phyloP scores from a whole-genome alignment of 2,797 vertebrate genomes.

The Karalla daura region DNA sequence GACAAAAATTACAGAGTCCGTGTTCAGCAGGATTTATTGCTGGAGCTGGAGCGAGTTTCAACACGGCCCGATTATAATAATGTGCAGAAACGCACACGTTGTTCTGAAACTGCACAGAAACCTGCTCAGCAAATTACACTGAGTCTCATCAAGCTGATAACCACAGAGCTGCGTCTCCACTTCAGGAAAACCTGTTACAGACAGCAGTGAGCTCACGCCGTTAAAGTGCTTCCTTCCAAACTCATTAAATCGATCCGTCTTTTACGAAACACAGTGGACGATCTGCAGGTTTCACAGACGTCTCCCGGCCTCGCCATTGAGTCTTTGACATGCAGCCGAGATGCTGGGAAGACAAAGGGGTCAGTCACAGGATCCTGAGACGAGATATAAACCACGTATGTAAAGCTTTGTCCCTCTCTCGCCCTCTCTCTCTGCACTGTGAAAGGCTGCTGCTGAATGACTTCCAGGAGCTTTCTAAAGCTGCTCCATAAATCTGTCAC shows the following conservation, averaged over 20 bases:
- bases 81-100: background rate
- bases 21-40: background rate
- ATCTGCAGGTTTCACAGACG: background rate
- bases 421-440: background rate
- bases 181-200: background rate
- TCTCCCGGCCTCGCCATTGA: conserved; percentile 5
- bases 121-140: no score
- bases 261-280: no score
- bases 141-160: no score
- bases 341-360: conserved; percentile 52
- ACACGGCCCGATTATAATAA: background rate
- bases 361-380: conserved; percentile 48
- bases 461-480: conserved; percentile 64
- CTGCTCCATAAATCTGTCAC: conserved; percentile 72
- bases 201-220: background rate
- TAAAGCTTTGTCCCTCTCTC: conserved; percentile 12
- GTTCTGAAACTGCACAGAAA: no score
- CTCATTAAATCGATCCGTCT: no score
- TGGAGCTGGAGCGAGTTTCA: background rate
- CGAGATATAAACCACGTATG: conserved; percentile 26
- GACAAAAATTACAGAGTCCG: background rate
- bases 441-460: conserved; percentile 65
- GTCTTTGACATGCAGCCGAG: conserved; percentile 48
- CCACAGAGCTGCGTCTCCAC: no score
- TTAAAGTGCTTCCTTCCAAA: background rate